Conservation (phyloP, 2,797 vertebrate species). For the Lophius americanus region DNA sequence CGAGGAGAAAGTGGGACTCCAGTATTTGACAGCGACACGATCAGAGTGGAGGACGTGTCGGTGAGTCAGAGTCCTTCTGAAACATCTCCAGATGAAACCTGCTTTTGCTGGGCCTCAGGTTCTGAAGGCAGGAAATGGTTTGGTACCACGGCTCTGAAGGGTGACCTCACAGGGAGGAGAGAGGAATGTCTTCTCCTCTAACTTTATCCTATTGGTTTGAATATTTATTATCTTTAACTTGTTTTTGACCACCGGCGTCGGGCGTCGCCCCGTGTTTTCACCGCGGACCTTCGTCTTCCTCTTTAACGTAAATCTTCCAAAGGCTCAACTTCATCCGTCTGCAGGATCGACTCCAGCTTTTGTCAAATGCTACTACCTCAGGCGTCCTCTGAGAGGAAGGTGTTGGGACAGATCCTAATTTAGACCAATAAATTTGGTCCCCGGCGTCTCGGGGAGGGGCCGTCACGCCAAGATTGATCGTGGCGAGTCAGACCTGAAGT, state of each 20-base stretch:
- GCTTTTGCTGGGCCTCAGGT: slow-evolving; percentile 1
- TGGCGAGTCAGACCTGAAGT: slow-evolving; percentile 63
- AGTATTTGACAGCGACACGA: too few relatives aligned
- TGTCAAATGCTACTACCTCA: slow-evolving; percentile 56
- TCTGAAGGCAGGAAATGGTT: slow-evolving; percentile 26
- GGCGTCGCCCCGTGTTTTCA: too few relatives aligned
- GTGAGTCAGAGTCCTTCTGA: too few relatives aligned
- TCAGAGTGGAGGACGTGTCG: too few relatives aligned
- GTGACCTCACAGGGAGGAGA: slow-evolving; percentile 22
- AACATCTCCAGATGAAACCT: not conserved
- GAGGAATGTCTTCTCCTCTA: not conserved
- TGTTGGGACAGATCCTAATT: slow-evolving; percentile 77
- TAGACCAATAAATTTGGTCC: slow-evolving; percentile 74
- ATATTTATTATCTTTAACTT: too few relatives aligned
- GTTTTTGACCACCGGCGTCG: too few relatives aligned
- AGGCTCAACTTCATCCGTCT: too few relatives aligned
- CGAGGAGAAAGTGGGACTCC: too few relatives aligned
- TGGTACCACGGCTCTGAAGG: slow-evolving; percentile 24
- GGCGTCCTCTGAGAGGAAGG: slow-evolving; percentile 65
- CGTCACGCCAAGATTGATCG: slow-evolving; percentile 82
- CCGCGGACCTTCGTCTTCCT: too few relatives aligned
- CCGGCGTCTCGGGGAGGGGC: slow-evolving; percentile 66
- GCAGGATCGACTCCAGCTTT: slow-evolving; percentile 1
- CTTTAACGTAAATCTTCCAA: too few relatives aligned
- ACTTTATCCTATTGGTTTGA: too few relatives aligned